Evolutionary conservation across 2,888 invertebrate genomes (phyloP), one percentile per base, ranked within the genome.

Genomic region (Tipula vernalis): DNA sequence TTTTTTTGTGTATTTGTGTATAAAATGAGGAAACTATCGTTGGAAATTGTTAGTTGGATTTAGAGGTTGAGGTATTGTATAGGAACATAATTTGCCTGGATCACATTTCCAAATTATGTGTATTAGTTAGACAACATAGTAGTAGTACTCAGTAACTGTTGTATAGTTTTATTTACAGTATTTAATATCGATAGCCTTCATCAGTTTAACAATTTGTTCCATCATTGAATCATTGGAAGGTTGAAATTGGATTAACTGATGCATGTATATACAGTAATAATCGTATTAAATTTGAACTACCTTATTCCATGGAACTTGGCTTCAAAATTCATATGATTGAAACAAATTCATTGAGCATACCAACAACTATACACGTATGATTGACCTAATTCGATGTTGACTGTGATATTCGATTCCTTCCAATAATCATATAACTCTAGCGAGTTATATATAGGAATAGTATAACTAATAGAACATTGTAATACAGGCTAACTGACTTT

Each of bases 161-260:
- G 12, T 71, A 51, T n/a, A 71, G 28, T 28, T 71, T 12, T 28
- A 28, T 18, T 28, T 3, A 28, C 28, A 28, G 28, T 28, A 15
- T 51, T 15, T 51, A 15, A 51, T 1, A 6, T 51, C 15, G 3
- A 15, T 15, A 71, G 71, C 71, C 71, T 71, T 71, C 71, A 57
- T 71, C 71, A 57, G 15, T 57, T 57, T 5, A 71, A 71, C 18
- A 71, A 71, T 71, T 71, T 71, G 71, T 71, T 71, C 71, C 71
- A 71, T 71, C 71, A 71, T 71, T 71, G 71, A 71, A 71, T 71
- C 71, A 71, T 71, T 71, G 71, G 71, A 71, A 71, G 71, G 71
- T 28, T 10, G 28, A 3, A 71, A 71, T 71, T 71, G 71, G 10
- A 71, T 71, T 71, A 71, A 71, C 28, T 28, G 71, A 71, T 71